Base-by-base conservation (phyloP, 2,888 invertebrate species). In the Hirtodrosophila duncani region DNA sequence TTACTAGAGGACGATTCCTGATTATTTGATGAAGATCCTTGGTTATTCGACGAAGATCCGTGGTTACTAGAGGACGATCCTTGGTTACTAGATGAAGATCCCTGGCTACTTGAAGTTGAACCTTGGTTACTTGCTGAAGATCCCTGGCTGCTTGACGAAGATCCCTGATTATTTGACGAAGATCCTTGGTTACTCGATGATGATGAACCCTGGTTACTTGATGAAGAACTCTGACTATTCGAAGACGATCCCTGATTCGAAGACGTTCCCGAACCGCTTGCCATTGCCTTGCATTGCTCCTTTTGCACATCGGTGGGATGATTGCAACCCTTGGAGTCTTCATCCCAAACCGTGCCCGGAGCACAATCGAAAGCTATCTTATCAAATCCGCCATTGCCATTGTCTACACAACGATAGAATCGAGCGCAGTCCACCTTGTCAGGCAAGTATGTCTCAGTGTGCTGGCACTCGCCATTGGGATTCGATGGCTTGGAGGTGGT, bases 331-430 rank as follows among this genome's bases (percentile, higher is more conserved):
- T 77, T 74, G 0, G 78, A 51, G 11, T 81, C 77, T 1, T 88
- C 85, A 80, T 91, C 90, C 91, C 91, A 91, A n/a, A 89, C 89
- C 3, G 91, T 91, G 3, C 92, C 92, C 37, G 91, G 90, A 0
- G 89, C 91, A 74, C 92, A 93, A 36, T 85, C 87, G 62, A 91
- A 93, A 10, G 90, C 89, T 67, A 90, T 89, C 82, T 88, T 90
- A 17, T 88, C 88, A 43, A 87, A 90, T 16, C 89, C 88, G 9
- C 89, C 89, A 55, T 89, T 89, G 24, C 89, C 91, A 67, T 90
- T 89, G 52, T 90, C 88, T 0, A 91, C 91, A 78, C 93, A 93
- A 24, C 92, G 89, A 68, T 92, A 91, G 82, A 92, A 92, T 72
- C 91, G 91, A 14, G 88, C 88, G 69, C 92, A 92, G 44, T 90